phyloP scores from a whole-genome alignment of 2,888 invertebrate species.

The Idaea aversata region DNA sequence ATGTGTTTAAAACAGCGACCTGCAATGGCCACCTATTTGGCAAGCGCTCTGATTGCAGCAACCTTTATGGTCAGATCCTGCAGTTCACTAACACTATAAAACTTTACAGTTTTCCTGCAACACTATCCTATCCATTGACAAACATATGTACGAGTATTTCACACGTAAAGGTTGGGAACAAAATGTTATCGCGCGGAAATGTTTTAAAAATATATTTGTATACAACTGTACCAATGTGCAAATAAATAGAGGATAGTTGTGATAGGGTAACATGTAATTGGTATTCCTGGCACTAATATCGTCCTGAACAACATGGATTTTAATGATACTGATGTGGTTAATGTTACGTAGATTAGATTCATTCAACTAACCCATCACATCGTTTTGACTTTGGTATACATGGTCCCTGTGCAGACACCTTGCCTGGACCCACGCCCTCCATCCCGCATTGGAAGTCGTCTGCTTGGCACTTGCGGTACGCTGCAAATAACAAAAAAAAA shows the following conservation, averaged over 20 bases:
- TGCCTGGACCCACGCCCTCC: slow-evolving; percentile 72
- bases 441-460: slow-evolving; percentile 94
- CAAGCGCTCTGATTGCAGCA: background rate
- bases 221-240: too few relatives aligned
- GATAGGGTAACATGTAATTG: too few relatives aligned
- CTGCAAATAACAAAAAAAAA: slow-evolving; percentile 72
- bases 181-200: background rate
- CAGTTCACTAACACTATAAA: background rate
- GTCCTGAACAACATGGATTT: too few relatives aligned
- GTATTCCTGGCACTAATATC: too few relatives aligned
- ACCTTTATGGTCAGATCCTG: background rate
- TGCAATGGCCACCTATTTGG: slow-evolving; percentile 2
- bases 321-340: too few relatives aligned
- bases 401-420: slow-evolving; percentile 82
- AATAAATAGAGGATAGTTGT: too few relatives aligned
- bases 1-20: background rate
- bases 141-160: background rate
- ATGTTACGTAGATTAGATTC: too few relatives aligned
- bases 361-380: slow-evolving; percentile 86
- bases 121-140: background rate
- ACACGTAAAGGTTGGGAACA: background rate
- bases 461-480: slow-evolving; percentile 91
- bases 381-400: slow-evolving; percentile 93
- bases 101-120: background rate
- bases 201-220: too few relatives aligned